These are phyloP conservation scores for Prinia subflava DNA, from an alignment of 2,113 vertebrate genomes.

Conservation along the genomic window DNA sequence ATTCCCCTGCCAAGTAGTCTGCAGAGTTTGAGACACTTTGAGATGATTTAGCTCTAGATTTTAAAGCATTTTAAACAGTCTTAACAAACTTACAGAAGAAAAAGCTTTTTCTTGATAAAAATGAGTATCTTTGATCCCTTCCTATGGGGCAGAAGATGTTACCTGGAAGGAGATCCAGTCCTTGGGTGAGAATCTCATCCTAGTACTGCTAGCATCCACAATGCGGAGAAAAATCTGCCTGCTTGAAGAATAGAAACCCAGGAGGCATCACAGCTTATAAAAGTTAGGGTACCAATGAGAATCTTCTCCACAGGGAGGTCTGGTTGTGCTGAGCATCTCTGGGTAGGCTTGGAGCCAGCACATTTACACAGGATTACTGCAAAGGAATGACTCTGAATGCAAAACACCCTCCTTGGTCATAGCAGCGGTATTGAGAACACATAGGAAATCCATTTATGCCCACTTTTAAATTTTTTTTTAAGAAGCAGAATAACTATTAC, in stretches of 20 bases:
- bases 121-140: background rate
- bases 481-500: background rate
- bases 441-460: background rate
- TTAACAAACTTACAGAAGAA: background rate
- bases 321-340: background rate
- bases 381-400: background rate
- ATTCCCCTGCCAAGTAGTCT: background rate
- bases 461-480: background rate
- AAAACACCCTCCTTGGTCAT: background rate
- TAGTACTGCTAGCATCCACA: background rate
- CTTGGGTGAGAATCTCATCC: background rate
- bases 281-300: background rate
- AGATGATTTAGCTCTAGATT: background rate
- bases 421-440: background rate
- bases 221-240: background rate
- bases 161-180: background rate
- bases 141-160: background rate
- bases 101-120: background rate
- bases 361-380: background rate
- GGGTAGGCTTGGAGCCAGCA: background rate
- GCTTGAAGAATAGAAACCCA: background rate
- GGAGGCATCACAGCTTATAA: background rate
- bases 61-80: background rate
- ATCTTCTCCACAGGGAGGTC: background rate
- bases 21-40: background rate